A percentile compares a stretch with the other conserved stretches of the same genome.
Evolutionary conservation across 2,797 vertebrate species (phyloP).

Genomic region (Anguilla megastoma): DNA sequence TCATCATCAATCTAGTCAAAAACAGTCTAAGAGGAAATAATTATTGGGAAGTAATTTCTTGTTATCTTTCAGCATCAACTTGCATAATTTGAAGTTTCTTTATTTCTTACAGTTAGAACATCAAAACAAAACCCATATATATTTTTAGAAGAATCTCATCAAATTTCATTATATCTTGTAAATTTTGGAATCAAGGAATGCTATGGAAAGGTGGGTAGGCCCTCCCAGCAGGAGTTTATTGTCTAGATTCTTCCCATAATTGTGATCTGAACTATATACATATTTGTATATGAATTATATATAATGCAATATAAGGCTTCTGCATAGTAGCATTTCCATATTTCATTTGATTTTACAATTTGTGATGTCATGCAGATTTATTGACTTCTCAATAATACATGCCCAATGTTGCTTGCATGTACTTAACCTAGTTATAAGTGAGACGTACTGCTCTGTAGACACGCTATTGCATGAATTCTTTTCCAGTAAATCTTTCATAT

Average conservation of each 20-base stretch:
- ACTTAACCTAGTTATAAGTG: constrained; percentile 11
- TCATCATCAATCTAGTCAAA: constrained; percentile 6
- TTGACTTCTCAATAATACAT: constrained; percentile 11
- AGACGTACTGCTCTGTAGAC: background rate
- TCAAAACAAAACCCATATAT: background rate
- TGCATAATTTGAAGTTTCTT: background rate
- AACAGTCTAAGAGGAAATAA: background rate
- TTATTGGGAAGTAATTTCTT: background rate
- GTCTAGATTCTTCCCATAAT: background rate
- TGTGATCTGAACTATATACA: background rate
- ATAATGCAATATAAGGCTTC: background rate
- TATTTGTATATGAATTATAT: background rate
- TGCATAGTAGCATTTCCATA: background rate
- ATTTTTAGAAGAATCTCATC: no score
- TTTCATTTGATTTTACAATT: background rate
- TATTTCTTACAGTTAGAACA: background rate
- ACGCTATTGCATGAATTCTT: no score
- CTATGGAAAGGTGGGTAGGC: background rate
- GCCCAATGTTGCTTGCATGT: background rate
- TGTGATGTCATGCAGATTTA: background rate
- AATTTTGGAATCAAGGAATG: background rate
- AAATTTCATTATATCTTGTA: background rate
- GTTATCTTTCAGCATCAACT: background rate
- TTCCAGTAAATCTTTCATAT: no score
- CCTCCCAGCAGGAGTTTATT: background rate